A percentile compares a stretch with the other conserved stretches of the same genome.
Evolutionary conservation across 2,888 invertebrate genomes (phyloP).

Genomic region (Agrypnus murinus): DNA sequence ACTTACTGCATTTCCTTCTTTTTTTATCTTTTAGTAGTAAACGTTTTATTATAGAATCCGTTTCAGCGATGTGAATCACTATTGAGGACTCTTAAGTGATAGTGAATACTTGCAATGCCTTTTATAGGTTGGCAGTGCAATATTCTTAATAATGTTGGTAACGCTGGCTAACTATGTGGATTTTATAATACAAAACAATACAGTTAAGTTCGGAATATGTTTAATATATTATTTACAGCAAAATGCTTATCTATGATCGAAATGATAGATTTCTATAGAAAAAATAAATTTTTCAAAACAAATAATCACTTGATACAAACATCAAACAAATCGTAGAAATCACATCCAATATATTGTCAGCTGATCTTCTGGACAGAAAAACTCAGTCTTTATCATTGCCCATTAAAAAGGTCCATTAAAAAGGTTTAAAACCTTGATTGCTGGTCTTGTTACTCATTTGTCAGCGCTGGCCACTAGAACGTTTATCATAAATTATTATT

Average conservation of each 20-base stretch:
- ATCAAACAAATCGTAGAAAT: not conserved
- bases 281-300: too few relatives aligned
- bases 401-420: conserved; percentile 20
- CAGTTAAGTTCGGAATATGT: too few relatives aligned
- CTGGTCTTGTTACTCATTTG: conserved; percentile 24
- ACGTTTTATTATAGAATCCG: not conserved
- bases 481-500: conserved; percentile 29
- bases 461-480: conserved; percentile 18
- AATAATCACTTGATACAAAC: too few relatives aligned
- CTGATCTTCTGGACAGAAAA: conserved; percentile 15
- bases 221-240: too few relatives aligned
- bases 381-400: conserved; percentile 25
- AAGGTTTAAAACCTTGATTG: conserved; percentile 22
- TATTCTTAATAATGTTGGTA: too few relatives aligned
- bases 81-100: too few relatives aligned
- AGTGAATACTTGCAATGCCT: too few relatives aligned
- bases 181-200: too few relatives aligned
- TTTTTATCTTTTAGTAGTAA: conserved; percentile 16
- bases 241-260: too few relatives aligned
- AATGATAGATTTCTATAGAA: too few relatives aligned
- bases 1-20: conserved; percentile 38
- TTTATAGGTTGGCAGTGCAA: too few relatives aligned
- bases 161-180: too few relatives aligned
- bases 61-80: conserved; percentile 5
- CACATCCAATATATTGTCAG: conserved; percentile 16